Base-by-base conservation (phyloP, 2,888 invertebrate species). In the Sinhomidia bicolor region DNA sequence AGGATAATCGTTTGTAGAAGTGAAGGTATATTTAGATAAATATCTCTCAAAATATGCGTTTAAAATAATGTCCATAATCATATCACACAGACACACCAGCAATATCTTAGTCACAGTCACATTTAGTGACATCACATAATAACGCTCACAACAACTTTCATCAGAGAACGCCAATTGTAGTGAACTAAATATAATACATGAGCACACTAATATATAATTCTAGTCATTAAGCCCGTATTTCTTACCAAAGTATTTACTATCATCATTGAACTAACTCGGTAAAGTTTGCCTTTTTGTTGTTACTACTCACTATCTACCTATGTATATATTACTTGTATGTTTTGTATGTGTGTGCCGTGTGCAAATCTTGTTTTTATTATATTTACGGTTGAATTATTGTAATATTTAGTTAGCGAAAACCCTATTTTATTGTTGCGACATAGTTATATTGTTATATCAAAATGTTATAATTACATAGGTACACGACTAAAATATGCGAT, bases 141-240 rank as follows among this genome's bases (percentile, higher is more conserved):
- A 47, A 12, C 29, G 47, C 26, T 9, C 2, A n/a, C 32, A n/a
- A 36, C 41, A 41, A 17, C 44, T 71, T 71, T 41, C 29, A 36
- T 65, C 17, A 29, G 7, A 62, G 17, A 29, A 29, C 4, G 26
- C 14, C 23, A 62, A 29, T 62, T 12, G 29, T 62, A 36, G 17
- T 41, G n/a, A 32, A 36, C 12, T 68, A n/a, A 54, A 17, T 54
- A 54, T 23, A 7, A 26, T 32, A 20, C n/a, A 14, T n/a, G 32
- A 65, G 14, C 5, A 41, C 65, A 65, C 17, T 12, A 17, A 76
- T 23, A 23, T 44, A 7, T 47, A 32, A 12, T 51, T 80, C 87
- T 87, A 87, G 87, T 87, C 87, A 87, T 87, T 87, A 81, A 87
- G 87, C 87, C 87, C 87, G 81, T 54, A 87, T 44, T 86, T 68